Percentiles rank a stretch among this genome's conserved stretches.
Conservation (phyloP, 1,140 invertebrate genomes). For the Drosophila truncata region DNA sequence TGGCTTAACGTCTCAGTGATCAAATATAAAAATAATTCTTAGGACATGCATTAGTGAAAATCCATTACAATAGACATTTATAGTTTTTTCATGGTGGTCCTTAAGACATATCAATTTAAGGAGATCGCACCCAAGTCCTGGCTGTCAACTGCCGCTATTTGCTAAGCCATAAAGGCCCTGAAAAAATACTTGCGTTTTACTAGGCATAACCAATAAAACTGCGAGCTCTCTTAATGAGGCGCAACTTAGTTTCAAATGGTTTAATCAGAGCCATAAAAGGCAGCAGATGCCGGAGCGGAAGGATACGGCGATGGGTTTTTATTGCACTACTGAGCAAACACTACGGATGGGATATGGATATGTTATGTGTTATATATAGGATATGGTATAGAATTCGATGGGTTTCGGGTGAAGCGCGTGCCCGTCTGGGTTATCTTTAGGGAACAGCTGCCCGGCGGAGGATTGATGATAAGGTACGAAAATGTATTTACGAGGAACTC, state of each 20-base stretch:
- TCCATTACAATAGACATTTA: not conserved
- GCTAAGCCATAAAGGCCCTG: slow-evolving; percentile 35
- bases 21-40: not conserved
- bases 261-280: slow-evolving; percentile 71
- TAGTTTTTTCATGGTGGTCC: slow-evolving; percentile 5
- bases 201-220: slow-evolving; percentile 51
- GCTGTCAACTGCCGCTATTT: slow-evolving; percentile 31
- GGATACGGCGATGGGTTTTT: slow-evolving; percentile 64
- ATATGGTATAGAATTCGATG: slow-evolving; percentile 13
- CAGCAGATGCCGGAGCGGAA: slow-evolving; percentile 65
- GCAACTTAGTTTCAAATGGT: slow-evolving; percentile 60
- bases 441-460: slow-evolving; percentile 56
- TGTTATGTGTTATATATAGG: not conserved
- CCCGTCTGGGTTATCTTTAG: slow-evolving; percentile 46
- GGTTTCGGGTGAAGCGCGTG: slow-evolving; percentile 43
- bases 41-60: not conserved
- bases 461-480: slow-evolving; percentile 39
- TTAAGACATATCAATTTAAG: not conserved
- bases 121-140: slow-evolving; percentile 1
- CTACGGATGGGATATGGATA: slow-evolving; percentile 12
- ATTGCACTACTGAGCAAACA: slow-evolving; percentile 68
- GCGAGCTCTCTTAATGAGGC: slow-evolving; percentile 58
- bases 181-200: slow-evolving; percentile 27
- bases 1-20: not conserved
- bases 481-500: slow-evolving; percentile 40